Evolutionary conservation across 92 coral and sea anemone species (phyloP), one percentile per base, ranked within the genome.

Genomic region (Pocillopora grandis): DNA sequence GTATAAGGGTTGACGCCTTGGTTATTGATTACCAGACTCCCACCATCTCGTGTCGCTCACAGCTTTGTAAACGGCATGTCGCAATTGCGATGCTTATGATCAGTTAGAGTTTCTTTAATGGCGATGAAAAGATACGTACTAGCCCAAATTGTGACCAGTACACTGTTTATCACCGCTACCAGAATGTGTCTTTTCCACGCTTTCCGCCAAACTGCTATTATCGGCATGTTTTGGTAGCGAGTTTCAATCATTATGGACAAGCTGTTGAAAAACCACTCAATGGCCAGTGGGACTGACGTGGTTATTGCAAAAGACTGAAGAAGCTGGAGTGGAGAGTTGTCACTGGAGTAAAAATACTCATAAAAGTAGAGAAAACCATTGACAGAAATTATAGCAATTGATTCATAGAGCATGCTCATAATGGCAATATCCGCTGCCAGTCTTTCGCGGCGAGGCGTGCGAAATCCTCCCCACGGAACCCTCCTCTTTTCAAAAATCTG

Each of bases 361-460:
- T 58, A 78, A 2, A 78, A 20, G 18, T n/a, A 78, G 19, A 78
- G 71, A 20, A 63, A 78, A 58, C 82, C 82, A 64, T 78, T 78
- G 2, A 78, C 82, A 23, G 82, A 63, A 27, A 78, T 66, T 2
- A 78, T 37, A 21, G 82, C 71, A 13, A 58, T 78, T 16, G 82
- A 78, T 35, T 78, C 82, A 20, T 78, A 66, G 21, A 78, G n/a
- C 82, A 78, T 78, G 73, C 85, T 81, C 67, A 70, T 69, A 20
- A 81, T 81, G 57, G 48, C 33, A 5, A 81, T 70, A 37, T 81
- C 85, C 19, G 85, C 66, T 14, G 57, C 55, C 10, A 81, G 85
- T 52, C 85, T 49, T 49, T 81, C 85, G 37, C 85, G 75, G 62
- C 85, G 85, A 81, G 85, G 85, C 20, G 76, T 66, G 15, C 85